These are phyloP conservation scores for Drosophila borealis DNA, from an alignment of 2,888 invertebrate genomes.

Conservation along the genomic window DNA sequence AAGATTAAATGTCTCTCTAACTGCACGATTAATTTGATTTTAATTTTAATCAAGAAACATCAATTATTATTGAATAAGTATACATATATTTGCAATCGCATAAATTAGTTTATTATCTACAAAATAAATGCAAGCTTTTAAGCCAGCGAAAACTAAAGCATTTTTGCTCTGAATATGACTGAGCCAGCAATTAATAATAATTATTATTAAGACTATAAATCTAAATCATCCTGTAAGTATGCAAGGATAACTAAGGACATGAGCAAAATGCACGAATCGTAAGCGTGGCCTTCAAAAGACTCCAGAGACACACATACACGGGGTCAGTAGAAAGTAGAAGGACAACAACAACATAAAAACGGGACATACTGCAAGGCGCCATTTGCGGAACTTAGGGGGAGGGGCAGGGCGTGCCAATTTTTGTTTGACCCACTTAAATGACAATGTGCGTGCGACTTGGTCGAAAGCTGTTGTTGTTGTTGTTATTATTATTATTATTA, in stretches of 20 bases:
- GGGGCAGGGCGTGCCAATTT: slow-evolving; percentile 62
- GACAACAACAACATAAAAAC: slow-evolving; percentile 3
- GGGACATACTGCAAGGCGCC: slow-evolving; percentile 2
- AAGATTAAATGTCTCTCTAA: no score
- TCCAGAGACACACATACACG: neutral
- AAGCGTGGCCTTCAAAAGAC: slow-evolving; percentile 24
- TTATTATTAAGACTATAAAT: neutral
- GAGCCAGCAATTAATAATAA: no score
- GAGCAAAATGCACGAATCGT: neutral
- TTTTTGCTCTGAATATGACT: no score
- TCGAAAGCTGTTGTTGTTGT: slow-evolving; percentile 31
- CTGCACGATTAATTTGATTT: no score
- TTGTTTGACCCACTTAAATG: slow-evolving; percentile 74
- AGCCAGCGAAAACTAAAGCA: no score
- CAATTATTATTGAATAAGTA: no score
- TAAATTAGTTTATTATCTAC: no score
- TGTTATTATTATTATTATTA: slow-evolving; percentile 33
- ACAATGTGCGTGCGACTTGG: slow-evolving; percentile 67
- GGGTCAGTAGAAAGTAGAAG: slow-evolving; percentile 7
- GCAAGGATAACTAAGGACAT: slow-evolving; percentile 4
- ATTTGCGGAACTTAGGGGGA: neutral
- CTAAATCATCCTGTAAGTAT: slow-evolving; percentile 6
- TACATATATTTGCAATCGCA: no score
- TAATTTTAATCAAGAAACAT: no score
- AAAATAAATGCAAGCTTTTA: no score